A percentile compares a stretch with the other conserved stretches of the same genome.
phyloP scores from a whole-genome alignment of 2,888 invertebrate genomes.

The Orthosia gracilis region DNA sequence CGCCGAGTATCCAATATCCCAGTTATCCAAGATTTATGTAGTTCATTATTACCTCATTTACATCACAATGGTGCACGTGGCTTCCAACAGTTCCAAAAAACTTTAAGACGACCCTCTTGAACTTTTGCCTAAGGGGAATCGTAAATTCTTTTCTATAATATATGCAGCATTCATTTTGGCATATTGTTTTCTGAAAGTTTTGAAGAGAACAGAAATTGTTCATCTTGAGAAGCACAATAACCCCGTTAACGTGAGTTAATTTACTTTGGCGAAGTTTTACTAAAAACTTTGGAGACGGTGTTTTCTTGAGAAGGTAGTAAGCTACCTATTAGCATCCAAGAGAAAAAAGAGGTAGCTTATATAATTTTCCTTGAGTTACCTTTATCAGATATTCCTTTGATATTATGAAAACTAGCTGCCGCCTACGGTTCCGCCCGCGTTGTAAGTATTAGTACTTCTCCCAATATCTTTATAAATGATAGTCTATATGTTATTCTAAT shows the following conservation, averaged over 20 bases:
- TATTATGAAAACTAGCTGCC: background rate
- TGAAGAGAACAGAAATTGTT: slow-evolving; percentile 31
- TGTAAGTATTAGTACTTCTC: no score
- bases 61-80: slow-evolving; percentile 50
- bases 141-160: slow-evolving; percentile 43
- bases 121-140: slow-evolving; percentile 36
- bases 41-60: slow-evolving; percentile 56
- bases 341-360: background rate
- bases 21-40: slow-evolving; percentile 50
- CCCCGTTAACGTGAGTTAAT: slow-evolving; percentile 41
- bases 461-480: no score
- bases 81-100: slow-evolving; percentile 40
- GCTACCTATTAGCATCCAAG: background rate
- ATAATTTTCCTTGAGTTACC: background rate
- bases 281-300: slow-evolving; percentile 18
- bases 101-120: slow-evolving; percentile 31
- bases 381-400: background rate
- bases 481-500: no score
- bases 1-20: slow-evolving; percentile 24
- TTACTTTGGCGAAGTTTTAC: slow-evolving; percentile 32
- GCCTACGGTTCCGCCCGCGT: no score
- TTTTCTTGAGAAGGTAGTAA: background rate
- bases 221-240: slow-evolving; percentile 27
- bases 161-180: slow-evolving; percentile 47
- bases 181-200: slow-evolving; percentile 47